Evolutionary conservation across 1,140 invertebrate genomes (phyloP).

Genomic region (Anastrepha obliqua): DNA sequence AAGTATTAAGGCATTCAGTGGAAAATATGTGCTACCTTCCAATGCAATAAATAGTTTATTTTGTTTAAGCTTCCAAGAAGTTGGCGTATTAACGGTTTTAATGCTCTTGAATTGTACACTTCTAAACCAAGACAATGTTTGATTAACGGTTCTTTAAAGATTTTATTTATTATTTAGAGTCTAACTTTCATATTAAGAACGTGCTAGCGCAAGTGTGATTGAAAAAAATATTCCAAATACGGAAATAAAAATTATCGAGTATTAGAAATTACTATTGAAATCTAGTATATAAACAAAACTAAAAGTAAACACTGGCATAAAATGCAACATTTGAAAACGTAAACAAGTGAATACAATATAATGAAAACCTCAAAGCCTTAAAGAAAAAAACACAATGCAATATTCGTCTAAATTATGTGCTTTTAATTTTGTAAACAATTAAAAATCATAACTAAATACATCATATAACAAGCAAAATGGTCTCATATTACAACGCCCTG

Average conservation of each 20-base stretch:
- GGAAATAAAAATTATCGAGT: background rate
- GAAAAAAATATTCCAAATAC: background rate
- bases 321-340: too few relatives aligned
- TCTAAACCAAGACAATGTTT: background rate
- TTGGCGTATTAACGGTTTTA: background rate
- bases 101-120: background rate
- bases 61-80: conserved; percentile 19
- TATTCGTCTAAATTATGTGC: background rate
- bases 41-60: conserved; percentile 20
- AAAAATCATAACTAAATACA: background rate
- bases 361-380: background rate
- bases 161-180: background rate
- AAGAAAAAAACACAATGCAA: background rate
- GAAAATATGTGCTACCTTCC: conserved; percentile 1
- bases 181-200: background rate
- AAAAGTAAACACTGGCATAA: background rate
- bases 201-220: background rate
- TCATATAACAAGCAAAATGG: conserved; percentile 63
- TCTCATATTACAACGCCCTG: conserved; percentile 71
- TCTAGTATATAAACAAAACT: background rate
- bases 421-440: conserved; percentile 5
- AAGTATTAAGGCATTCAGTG: background rate
- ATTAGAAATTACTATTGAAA: background rate
- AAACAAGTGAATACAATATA: background rate
- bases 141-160: background rate